A percentile compares a stretch with the other conserved stretches of the same genome.
phyloP scores from a whole-genome alignment of 2,113 vertebrate genomes.

The Myiozetetes cayanensis region DNA sequence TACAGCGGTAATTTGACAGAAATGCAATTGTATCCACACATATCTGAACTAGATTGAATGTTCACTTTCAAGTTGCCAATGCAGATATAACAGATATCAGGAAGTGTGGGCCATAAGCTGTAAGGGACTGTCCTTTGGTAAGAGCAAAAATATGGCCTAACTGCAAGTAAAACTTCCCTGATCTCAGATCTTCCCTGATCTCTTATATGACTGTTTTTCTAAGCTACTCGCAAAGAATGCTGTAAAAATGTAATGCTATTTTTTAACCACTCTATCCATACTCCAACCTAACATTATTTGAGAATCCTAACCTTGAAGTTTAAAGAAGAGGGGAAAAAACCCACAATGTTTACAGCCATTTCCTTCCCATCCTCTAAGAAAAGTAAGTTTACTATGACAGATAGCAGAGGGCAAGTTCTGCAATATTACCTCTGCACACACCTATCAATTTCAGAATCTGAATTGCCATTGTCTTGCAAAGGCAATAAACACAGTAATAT shows the following conservation, averaged over 20 bases:
- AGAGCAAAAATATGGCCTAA: not conserved
- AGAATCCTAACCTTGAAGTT: slow-evolving; percentile 21
- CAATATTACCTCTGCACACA: not conserved
- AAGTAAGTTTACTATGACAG: not conserved
- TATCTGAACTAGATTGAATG: not conserved
- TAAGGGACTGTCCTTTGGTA: not conserved
- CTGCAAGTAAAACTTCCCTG: not conserved
- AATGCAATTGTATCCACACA: not conserved
- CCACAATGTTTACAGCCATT: not conserved
- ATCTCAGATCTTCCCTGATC: not conserved
- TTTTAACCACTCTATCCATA: slow-evolving; percentile 1
- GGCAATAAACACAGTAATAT: slow-evolving; percentile 42
- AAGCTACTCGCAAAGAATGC: not conserved
- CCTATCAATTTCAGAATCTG: slow-evolving; percentile 31
- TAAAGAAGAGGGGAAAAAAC: not conserved
- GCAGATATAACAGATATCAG: not conserved
- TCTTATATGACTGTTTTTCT: not conserved
- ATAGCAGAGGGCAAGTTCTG: slow-evolving; percentile 15
- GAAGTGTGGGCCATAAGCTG: not conserved
- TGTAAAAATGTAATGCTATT: not conserved
- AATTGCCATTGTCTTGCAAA: slow-evolving; percentile 48
- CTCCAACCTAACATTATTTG: not conserved
- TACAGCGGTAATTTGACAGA: not conserved
- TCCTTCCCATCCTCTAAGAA: not conserved
- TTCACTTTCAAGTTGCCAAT: not conserved